These are phyloP conservation scores for Chaitophorus viminalis DNA, from an alignment of 2,888 invertebrate species.

Conservation along the genomic window DNA sequence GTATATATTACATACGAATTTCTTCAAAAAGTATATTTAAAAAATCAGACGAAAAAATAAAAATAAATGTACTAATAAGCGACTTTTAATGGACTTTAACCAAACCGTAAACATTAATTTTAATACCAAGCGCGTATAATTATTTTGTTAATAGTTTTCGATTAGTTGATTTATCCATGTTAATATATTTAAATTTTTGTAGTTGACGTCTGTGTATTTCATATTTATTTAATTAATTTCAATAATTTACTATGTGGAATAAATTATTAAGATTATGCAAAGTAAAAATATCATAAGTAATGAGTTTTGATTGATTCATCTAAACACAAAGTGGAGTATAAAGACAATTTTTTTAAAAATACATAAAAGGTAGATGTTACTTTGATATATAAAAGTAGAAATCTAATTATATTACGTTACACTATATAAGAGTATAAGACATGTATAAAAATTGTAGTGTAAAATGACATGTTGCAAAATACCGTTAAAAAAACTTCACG, in stretches of 20 bases:
- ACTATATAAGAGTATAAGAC: not conserved
- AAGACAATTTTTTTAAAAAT: not conserved
- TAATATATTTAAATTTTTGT: no score
- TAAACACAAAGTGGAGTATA: not conserved
- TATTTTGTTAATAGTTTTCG: no score
- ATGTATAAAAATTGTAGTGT: constrained; percentile 30
- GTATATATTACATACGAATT: not conserved
- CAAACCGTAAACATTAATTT: no score
- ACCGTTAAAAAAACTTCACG: constrained; percentile 34
- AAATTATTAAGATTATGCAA: no score
- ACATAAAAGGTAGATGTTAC: not conserved
- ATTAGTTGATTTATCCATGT: no score
- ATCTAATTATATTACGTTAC: constrained; percentile 45
- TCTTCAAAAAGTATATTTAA: not conserved
- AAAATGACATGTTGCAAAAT: constrained; percentile 42
- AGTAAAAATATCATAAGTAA: no score
- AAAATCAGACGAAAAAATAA: not conserved
- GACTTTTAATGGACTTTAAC: no score
- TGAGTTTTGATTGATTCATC: no score
- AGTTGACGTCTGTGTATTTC: no score
- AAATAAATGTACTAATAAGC: not conserved
- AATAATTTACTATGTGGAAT: no score
- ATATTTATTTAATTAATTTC: no score
- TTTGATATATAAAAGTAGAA: constrained; percentile 33
- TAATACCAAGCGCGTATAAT: no score